Evolutionary conservation across 2,113 vertebrate species (phyloP), one percentile per base, ranked within the genome.

Genomic region (Seriola aureovittata): DNA sequence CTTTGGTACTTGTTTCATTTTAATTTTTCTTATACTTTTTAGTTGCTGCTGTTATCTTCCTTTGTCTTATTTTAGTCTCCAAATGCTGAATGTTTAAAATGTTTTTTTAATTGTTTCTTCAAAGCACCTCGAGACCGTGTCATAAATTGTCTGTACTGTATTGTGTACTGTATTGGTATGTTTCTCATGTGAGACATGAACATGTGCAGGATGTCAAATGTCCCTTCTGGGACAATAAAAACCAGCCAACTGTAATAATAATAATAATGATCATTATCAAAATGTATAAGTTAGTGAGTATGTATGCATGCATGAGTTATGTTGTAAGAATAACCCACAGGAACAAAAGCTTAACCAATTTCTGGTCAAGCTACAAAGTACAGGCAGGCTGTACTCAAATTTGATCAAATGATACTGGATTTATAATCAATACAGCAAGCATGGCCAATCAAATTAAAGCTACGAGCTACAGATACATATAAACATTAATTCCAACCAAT

Each of bases 401-500:
- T 66, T 38, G 46, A 76, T 76, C 21, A 59, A 67, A 71, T 62
- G 0, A 69, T 71, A 80, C 8, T 60, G 14, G 36, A 80, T 4
- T 19, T 23, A 40, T 38, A 72, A 71, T 85, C n/a, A 74, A 72
- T 72, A 3, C 71, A 72, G 62, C 32, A 42, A 46, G 34, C 54
- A 50, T 21, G 36, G 23, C 52, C 23, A 32, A 67, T 80, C 74
- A 83, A 46, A 85, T 78, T 73, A 72, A 71, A 40, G 32, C 48
- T n/a, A 38, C 0, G 59, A 5, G 50, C 29, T n/a, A 12, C 50
- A 40, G 40, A 66, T 4, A 71, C 69, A 9, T 21, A 46, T 75
- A 50, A 77, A 75, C 64, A 83, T 65, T n/a, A 57, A 63, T 74
- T 70, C n/a, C 3, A 57, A 60, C 55, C 63, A 73, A 72, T 62